Base-by-base conservation (phyloP, 2,797 vertebrate genomes). In the Acanthornis magna region DNA sequence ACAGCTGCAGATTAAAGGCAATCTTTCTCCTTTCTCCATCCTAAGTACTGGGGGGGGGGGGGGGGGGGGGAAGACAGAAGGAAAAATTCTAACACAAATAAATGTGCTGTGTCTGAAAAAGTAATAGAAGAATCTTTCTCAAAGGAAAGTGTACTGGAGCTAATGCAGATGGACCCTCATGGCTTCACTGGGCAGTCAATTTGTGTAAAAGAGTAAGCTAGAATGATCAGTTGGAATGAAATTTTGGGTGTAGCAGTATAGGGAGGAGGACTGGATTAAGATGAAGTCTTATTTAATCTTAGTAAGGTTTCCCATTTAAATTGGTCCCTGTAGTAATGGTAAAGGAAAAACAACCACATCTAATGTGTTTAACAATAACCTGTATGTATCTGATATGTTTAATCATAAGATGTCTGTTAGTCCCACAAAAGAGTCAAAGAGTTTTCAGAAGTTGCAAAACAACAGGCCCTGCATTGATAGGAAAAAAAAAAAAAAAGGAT, bases 41-140 rank as follows among this genome's bases (percentile, higher is more conserved):
- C 15, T 58, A 72, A 55, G 13, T 30, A 36, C 7, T 45, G 10
- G 4, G 32, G 5, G 1, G 0, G 8, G 10, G 10, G 4, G 32
- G 5, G 1, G 0, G 8, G 10, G 5, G 40, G 61, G 34, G 19
- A 65, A 47, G 20, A n/a, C 7, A 53, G 15, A 23, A 38, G 18
- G 16, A 84, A 61, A 17, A 42, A n/a, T 34, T 87, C 11, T n/a
- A 68, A 38, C 7, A 50, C 19, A 75, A 82, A 48, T 22, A 53
- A 70, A 75, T 22, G 4, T 25, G 60, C 43, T 42, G 23, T 23
- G 34, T 66, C 20, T 84, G 19, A 61, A 84, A 84, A 67, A 67
- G 29, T 22, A 3, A 38, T 13, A 70, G 38, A 60, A 45, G 7
- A 45, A 67, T 40, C 47, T 26, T 54, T 63, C 68, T 83, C 68